These are phyloP conservation scores for Sminthopsis crassicaudata DNA, from an alignment of 2,113 vertebrate genomes.

Conservation along the genomic window DNA sequence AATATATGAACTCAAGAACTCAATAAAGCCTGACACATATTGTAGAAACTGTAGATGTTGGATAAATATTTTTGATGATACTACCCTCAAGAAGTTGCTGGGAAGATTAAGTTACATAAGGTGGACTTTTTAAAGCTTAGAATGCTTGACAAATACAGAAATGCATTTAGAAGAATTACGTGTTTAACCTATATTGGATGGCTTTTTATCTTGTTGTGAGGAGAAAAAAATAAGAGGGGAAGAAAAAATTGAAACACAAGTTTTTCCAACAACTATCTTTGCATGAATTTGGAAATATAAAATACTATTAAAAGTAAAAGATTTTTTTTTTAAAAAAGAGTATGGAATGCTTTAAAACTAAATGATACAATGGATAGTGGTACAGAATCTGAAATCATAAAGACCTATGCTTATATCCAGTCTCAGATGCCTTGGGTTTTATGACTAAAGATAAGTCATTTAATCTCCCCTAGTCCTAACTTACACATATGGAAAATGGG, in stretches of 20 bases:
- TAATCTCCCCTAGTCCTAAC: rapidly evolving
- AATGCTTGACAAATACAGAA: too few species aligned
- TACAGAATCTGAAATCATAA: rapidly evolving
- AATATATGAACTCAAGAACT: neutral
- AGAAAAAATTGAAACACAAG: too few species aligned
- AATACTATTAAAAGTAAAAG: too few species aligned
- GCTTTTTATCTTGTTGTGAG: too few species aligned
- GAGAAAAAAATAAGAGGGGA: too few species aligned
- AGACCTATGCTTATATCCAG: too few species aligned
- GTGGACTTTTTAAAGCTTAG: neutral
- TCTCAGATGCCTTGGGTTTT: neutral
- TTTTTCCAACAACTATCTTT: too few species aligned
- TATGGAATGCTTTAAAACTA: neutral
- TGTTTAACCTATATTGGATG: too few species aligned
- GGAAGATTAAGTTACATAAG: neutral
- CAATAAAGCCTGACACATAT: neutral
- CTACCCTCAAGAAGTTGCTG: neutral
- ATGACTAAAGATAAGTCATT: neutral
- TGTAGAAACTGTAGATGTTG: neutral
- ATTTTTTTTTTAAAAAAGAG: too few species aligned
- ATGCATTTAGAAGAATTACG: too few species aligned
- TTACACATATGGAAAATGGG: neutral
- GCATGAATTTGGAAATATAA: too few species aligned
- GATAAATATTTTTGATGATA: neutral
- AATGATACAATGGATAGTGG: neutral